These are phyloP conservation scores for Arbacia lixula DNA, from an alignment of 53 echinoderm and acorn worm species.

Conservation along the genomic window DNA sequence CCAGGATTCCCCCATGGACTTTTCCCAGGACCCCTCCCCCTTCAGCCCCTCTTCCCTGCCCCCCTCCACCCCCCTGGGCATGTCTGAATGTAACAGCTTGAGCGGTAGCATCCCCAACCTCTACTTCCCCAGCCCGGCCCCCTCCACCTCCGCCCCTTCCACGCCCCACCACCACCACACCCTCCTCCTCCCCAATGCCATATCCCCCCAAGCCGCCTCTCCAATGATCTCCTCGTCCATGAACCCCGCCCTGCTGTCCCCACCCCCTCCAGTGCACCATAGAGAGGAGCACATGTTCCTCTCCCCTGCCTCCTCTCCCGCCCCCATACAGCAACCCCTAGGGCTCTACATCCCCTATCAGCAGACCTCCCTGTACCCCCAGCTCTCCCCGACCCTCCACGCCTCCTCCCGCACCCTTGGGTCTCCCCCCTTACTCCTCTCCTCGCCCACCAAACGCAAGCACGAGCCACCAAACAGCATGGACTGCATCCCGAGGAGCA, in stretches of 20 bases:
- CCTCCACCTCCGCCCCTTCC: constrained; percentile 16
- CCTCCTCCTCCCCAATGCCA: constrained; percentile 22
- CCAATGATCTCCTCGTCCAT: constrained; percentile 3
- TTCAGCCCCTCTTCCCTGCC: constrained; percentile 52
- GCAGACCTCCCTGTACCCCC: constrained; percentile 14
- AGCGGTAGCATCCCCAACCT: constrained; percentile 88
- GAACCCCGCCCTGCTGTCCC: constrained; percentile 21
- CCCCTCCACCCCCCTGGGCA: constrained; percentile 42
- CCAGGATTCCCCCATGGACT: constrained; percentile 35
- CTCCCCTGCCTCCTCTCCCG: constrained; percentile 40
- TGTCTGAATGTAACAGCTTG: constrained; percentile 63
- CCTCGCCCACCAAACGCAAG: constrained; percentile 58
- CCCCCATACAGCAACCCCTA: constrained; percentile 15
- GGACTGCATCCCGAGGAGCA: constrained; percentile 26
- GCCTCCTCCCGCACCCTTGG: not conserved
- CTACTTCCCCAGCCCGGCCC: constrained; percentile 45
- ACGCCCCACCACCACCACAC: constrained; percentile 9
- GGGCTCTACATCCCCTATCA: constrained; percentile 36
- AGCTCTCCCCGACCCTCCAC: not conserved
- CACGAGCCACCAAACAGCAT: constrained; percentile 42
- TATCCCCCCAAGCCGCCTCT: constrained; percentile 14
- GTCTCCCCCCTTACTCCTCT: constrained; percentile 16
- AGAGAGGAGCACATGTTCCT: constrained; percentile 14
- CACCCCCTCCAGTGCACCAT: not conserved
- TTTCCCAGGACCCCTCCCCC: constrained; percentile 25